Percentiles rank a stretch among this genome's conserved stretches.
These are phyloP conservation scores for Eolophus roseicapilla DNA, from an alignment of 2,113 vertebrate genomes.

Conservation along the genomic window DNA sequence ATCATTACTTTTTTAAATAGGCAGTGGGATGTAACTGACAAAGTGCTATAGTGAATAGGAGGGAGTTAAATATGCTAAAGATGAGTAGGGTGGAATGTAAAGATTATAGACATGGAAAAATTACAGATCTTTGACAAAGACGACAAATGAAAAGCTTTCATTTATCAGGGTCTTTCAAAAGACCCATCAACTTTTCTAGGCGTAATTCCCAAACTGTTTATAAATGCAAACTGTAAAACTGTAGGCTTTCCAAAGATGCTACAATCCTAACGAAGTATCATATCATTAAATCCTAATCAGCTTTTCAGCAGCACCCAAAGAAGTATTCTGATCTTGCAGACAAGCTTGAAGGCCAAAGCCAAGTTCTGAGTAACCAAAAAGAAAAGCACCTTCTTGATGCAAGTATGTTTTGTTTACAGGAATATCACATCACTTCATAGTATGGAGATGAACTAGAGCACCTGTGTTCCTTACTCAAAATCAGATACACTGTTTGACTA, in stretches of 20 bases:
- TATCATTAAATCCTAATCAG: background rate
- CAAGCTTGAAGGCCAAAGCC: background rate
- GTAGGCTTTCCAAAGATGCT: background rate
- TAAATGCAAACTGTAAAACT: background rate
- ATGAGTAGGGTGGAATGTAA: background rate
- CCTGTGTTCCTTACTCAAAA: background rate
- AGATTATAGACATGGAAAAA: background rate
- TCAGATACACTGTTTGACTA: background rate
- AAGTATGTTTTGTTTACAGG: background rate
- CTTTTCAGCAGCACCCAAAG: background rate
- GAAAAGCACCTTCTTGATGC: background rate
- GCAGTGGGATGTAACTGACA: constrained; percentile 5
- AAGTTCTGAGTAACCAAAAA: background rate
- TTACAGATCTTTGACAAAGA: background rate
- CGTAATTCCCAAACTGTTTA: background rate
- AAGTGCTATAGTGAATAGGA: background rate
- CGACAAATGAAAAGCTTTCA: background rate
- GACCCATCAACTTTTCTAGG: background rate
- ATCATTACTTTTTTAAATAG: background rate
- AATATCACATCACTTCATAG: background rate
- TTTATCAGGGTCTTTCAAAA: background rate
- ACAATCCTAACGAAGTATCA: background rate
- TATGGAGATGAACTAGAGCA: background rate
- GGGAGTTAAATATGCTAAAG: background rate
- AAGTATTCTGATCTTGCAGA: background rate